Base-by-base conservation (phyloP, 2,797 vertebrate genomes). In the Tapirus indicus region DNA sequence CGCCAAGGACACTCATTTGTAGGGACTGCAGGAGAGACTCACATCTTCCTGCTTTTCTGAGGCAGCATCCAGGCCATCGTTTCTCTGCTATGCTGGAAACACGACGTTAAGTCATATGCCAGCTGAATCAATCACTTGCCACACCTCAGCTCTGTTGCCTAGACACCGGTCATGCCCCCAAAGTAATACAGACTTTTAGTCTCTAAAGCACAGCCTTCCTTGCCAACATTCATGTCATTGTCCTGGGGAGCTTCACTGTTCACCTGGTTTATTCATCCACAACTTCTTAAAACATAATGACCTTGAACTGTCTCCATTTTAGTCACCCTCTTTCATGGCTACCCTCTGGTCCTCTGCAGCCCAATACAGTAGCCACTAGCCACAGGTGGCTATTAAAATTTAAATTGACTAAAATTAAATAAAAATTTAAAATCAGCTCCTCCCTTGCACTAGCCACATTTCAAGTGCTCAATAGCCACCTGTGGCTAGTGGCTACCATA, bases 211-310 rank as follows among this genome's bases (percentile, higher is more conserved):
- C 27, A 92, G 16, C 25, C 54, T 71, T 97, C n/a, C 68, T 89
- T 56, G 13, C 44, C 44, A 92, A 69, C n/a, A 85, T 78, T 91
- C 54, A 92, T 69, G 41, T 69, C 16, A 47, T 68, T 62, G 66
- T 68, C 41, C 38, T 66, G 5, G 52, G n/a, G 7, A 9, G 9
- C 20, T 79, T 88, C 18, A 84, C 12, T 88, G 78, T 88, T 62
- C 56, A 79, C 20, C 5, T 89, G 41, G 44, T 74, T 89, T 80
- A 85, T 60, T 68, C 35, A 92, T 85, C 13, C 20, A 85, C 69
- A 97, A 32, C 32, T 72, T 94, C 83, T 91, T 92, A 92, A 92
- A 97, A 80, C 16, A 41, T 72, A 89, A 79, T 92, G 35, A 75
- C 14, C 12, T 79, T 68, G 52, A 77, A 27, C 71, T 86, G 4